Conservation (phyloP, 2,888 invertebrate species). For the Dasysyrphus tricinctus region DNA sequence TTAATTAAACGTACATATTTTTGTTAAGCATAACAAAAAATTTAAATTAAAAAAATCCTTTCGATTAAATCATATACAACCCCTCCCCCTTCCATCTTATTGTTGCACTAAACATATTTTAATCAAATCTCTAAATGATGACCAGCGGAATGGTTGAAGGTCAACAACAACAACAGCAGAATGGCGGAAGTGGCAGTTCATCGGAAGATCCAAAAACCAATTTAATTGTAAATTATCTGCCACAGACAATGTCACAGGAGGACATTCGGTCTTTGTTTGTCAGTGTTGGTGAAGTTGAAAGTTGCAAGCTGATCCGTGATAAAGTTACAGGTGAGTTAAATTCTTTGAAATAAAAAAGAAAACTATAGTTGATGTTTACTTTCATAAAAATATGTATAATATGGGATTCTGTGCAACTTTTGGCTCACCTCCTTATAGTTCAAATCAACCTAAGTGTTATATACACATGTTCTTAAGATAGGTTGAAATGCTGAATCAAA, state of each 20-base stretch:
- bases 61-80: constrained; percentile 33
- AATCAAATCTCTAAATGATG: constrained; percentile 77
- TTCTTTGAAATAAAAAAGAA: neutral
- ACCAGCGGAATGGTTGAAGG: constrained; percentile 85
- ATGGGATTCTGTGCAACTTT: no score
- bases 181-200: constrained; percentile 77
- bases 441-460: no score
- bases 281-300: constrained; percentile 97
- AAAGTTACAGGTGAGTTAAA: constrained; percentile 92
- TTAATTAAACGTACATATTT: constrained; percentile 45
- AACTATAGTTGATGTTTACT: no score
- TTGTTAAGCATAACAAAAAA: constrained; percentile 48
- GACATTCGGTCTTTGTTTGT: constrained; percentile 97
- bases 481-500: no score
- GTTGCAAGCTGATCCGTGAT: constrained; percentile 98
- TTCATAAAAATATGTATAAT: no score
- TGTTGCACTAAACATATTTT: constrained; percentile 44
- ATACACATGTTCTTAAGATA: no score
- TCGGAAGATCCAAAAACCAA: constrained; percentile 94
- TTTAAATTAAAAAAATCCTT: constrained; percentile 26
- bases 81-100: neutral
- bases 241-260: constrained; percentile 97
- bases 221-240: constrained; percentile 97
- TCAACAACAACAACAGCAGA: constrained; percentile 83
- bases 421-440: no score